These are phyloP conservation scores for Lepidurus couesii DNA, from an alignment of 1,140 invertebrate genomes.

Conservation along the genomic window DNA sequence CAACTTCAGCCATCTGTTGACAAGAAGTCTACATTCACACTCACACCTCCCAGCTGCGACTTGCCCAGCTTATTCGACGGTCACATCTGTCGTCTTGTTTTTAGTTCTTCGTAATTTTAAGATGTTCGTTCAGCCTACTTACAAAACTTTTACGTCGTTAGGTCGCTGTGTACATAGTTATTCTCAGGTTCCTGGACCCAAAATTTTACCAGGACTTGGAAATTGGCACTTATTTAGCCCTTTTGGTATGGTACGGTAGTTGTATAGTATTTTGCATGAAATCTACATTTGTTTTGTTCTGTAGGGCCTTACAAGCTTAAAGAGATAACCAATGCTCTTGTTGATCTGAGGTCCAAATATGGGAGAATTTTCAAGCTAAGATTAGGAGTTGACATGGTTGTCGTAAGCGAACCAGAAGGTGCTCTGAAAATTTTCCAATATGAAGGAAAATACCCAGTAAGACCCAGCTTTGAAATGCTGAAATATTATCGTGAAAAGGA, in stretches of 20 bases:
- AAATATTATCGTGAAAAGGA: slow-evolving; percentile 33
- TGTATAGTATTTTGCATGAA: not conserved
- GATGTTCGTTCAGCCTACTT: not conserved
- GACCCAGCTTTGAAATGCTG: slow-evolving; percentile 32
- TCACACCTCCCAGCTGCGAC: too few relatives aligned
- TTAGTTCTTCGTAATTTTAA: not conserved
- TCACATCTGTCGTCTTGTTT: too few relatives aligned
- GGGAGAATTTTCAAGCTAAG: slow-evolving; percentile 29
- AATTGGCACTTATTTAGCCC: not conserved
- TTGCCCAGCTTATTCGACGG: too few relatives aligned
- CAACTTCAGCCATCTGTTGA: too few relatives aligned
- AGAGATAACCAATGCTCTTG: not conserved
- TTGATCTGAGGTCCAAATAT: slow-evolving; percentile 27
- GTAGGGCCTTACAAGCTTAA: slow-evolving; percentile 18
- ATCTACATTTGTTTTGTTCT: not conserved
- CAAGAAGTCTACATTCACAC: too few relatives aligned
- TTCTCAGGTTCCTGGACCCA: not conserved
- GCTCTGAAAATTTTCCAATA: slow-evolving; percentile 40
- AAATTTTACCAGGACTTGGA: not conserved
- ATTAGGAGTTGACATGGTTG: slow-evolving; percentile 13
- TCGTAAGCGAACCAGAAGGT: slow-evolving; percentile 29
- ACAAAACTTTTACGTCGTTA: not conserved
- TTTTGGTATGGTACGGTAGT: not conserved
- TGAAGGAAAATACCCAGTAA: slow-evolving; percentile 35
- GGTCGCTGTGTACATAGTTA: not conserved